Evolutionary conservation across 2,797 vertebrate species (phyloP).

Genomic region (Poeciliopsis turneri): DNA sequence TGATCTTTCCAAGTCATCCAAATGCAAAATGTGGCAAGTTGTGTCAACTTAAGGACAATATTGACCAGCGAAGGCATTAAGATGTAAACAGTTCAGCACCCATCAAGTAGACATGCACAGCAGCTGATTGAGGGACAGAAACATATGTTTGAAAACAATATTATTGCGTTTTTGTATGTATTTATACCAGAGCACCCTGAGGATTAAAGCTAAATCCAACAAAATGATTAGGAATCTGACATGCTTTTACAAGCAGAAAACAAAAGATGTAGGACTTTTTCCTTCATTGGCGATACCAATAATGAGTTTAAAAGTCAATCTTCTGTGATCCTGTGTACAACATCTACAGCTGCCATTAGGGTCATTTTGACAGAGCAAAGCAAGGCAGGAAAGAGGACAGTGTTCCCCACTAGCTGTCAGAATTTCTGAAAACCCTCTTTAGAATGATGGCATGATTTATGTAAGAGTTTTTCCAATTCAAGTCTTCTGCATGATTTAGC

Average conservation of each 20-base stretch:
- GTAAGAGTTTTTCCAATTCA: neutral
- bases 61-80: neutral
- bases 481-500: neutral
- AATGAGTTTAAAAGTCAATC: neutral
- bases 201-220: neutral
- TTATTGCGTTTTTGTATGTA: neutral
- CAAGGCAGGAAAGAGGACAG: neutral
- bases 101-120: neutral
- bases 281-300: neutral
- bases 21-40: neutral
- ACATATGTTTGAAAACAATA: neutral
- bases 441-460: neutral
- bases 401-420: neutral
- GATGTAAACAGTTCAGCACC: conserved; percentile 6
- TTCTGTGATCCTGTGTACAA: neutral
- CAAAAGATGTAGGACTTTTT: neutral
- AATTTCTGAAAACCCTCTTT: neutral
- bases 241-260: neutral
- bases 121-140: neutral
- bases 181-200: neutral
- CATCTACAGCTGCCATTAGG: neutral
- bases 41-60: neutral
- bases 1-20: neutral
- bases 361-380: neutral
- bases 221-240: neutral